phyloP scores from a whole-genome alignment of 2,888 invertebrate species.

The Mallateleia sp. region DNA sequence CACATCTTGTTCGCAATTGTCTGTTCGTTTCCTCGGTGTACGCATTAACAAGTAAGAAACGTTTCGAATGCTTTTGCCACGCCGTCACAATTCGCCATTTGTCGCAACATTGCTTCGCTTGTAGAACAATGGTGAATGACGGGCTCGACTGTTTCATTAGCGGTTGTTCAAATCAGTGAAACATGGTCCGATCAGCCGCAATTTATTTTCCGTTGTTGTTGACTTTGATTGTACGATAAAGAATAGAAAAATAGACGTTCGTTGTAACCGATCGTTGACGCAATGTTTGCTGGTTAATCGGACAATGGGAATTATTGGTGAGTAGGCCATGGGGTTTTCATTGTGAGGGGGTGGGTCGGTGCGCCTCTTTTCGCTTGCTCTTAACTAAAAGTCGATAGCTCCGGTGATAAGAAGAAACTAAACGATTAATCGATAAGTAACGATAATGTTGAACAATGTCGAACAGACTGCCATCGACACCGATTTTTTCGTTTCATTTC shows the following conservation, averaged over 20 bases:
- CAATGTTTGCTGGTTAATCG: slow-evolving; percentile 68
- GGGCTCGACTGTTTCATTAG: slow-evolving; percentile 25
- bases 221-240: too few relatives aligned
- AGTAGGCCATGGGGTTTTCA: slow-evolving; percentile 88
- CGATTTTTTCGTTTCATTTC: slow-evolving; percentile 37
- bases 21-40: too few relatives aligned
- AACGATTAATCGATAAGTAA: background rate
- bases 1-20: too few relatives aligned
- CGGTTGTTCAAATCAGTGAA: slow-evolving; percentile 59
- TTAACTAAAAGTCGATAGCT: slow-evolving; percentile 68
- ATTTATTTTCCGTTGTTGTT: too few relatives aligned
- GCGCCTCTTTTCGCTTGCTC: slow-evolving; percentile 85
- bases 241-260: too few relatives aligned
- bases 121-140: slow-evolving; percentile 71
- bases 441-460: slow-evolving; percentile 5
- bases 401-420: slow-evolving; percentile 36
- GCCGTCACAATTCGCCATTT: slow-evolving; percentile 61
- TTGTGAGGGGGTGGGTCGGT: slow-evolving; percentile 88
- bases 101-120: slow-evolving; percentile 63
- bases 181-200: slow-evolving; percentile 17
- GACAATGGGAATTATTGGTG: too few relatives aligned
- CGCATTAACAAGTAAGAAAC: slow-evolving; percentile 8
- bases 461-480: slow-evolving; percentile 18
- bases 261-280: slow-evolving; percentile 31
- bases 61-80: slow-evolving; percentile 59